A percentile compares a stretch with the other conserved stretches of the same genome.
Evolutionary conservation across 2,888 invertebrate genomes (phyloP).

Genomic region (Drosophila picticornis): DNA sequence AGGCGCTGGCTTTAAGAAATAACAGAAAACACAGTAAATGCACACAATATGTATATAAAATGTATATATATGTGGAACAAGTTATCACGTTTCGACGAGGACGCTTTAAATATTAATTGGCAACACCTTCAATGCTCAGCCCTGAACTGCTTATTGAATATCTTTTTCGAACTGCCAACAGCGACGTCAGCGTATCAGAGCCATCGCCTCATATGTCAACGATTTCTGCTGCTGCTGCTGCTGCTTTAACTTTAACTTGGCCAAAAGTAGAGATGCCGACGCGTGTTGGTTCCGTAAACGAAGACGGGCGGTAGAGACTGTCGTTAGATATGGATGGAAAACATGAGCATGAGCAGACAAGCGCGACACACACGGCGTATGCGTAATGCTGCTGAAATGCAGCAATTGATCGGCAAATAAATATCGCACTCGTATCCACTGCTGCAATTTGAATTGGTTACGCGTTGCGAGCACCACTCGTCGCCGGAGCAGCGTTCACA

Average conservation of each 20-base stretch:
- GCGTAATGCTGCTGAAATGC: constrained; percentile 45
- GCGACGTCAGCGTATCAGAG: constrained; percentile 18
- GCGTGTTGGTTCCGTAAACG: constrained; percentile 54
- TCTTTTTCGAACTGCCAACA: constrained; percentile 41
- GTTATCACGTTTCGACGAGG: constrained; percentile 68
- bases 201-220: constrained; percentile 51
- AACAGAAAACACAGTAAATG: constrained; percentile 18
- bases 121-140: constrained; percentile 77
- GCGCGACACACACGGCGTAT: constrained; percentile 54
- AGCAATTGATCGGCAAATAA: constrained; percentile 32
- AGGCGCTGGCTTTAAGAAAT: constrained; percentile 8
- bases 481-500: constrained; percentile 55
- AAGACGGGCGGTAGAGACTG: constrained; percentile 33
- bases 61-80: constrained; percentile 62
- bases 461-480: constrained; percentile 47
- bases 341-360: constrained; percentile 15
- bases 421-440: constrained; percentile 22
- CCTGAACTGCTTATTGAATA: constrained; percentile 78
- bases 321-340: constrained; percentile 54
- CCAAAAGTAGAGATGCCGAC: constrained; percentile 24
- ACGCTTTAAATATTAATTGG: constrained; percentile 74
- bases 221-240: constrained; percentile 11
- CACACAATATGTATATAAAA: constrained; percentile 21
- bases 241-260: constrained; percentile 11
- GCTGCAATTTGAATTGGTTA: constrained; percentile 26